These are phyloP conservation scores for Halcyon senegalensis DNA, from an alignment of 2,113 vertebrate species.

Conservation along the genomic window DNA sequence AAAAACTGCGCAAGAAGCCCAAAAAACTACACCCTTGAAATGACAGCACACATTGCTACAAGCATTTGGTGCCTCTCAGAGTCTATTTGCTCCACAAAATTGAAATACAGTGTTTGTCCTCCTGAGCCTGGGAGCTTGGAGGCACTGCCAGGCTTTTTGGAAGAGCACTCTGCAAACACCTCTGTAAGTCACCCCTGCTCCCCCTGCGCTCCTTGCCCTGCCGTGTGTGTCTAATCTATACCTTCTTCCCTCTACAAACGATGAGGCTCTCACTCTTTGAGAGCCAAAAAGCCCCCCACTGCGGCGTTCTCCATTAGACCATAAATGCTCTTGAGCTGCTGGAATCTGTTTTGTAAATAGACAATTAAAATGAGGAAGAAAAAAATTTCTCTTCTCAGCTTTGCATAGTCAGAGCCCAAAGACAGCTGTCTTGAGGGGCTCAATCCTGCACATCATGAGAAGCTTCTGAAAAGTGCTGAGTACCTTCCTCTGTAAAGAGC, in stretches of 20 bases:
- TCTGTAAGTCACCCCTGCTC: neutral
- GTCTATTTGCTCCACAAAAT: neutral
- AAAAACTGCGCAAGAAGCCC: neutral
- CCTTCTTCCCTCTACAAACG: neutral
- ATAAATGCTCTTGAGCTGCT: constrained; percentile 59
- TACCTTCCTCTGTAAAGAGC: neutral
- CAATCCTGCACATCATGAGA: neutral
- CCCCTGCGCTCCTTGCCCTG: neutral
- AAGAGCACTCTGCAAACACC: constrained; percentile 15
- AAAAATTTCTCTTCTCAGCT: neutral
- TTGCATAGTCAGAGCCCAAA: neutral
- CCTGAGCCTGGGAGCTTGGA: neutral
- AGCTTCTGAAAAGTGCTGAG: neutral
- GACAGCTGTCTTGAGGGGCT: constrained; percentile 27
- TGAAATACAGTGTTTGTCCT: neutral
- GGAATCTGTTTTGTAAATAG: constrained; percentile 65
- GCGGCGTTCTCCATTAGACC: constrained; percentile 41
- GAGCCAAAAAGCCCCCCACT: constrained; percentile 55
- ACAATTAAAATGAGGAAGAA: constrained; percentile 41
- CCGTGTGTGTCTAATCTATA: neutral
- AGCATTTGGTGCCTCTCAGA: neutral
- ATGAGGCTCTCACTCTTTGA: neutral
- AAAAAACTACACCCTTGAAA: neutral
- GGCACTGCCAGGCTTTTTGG: neutral
- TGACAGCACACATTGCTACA: neutral